Percentiles rank a stretch among this genome's conserved stretches.
Conservation (phyloP, 2,888 invertebrate species). For the Pycnomerus fuliginosus region DNA sequence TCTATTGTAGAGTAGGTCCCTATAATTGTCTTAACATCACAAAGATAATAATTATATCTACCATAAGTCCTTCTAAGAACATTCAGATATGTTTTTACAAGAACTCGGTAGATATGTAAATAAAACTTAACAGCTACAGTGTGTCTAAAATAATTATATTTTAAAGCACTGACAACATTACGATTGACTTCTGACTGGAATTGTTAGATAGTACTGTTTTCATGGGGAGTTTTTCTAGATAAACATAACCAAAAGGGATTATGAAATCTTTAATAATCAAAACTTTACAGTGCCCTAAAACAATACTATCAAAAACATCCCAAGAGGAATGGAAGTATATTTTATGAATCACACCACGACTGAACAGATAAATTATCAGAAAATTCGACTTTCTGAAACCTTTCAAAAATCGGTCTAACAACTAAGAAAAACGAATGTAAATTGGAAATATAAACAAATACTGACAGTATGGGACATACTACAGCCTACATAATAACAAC, state of each 20-base stretch:
- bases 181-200: too few relatives aligned
- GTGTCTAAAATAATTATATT: too few relatives aligned
- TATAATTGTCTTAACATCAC: slow-evolving; percentile 46
- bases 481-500: slow-evolving; percentile 27
- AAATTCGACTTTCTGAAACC: too few relatives aligned
- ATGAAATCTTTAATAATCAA: too few relatives aligned
- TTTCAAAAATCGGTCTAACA: slow-evolving; percentile 2
- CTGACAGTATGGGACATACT: slow-evolving; percentile 9
- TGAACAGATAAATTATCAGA: too few relatives aligned
- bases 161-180: too few relatives aligned
- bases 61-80: slow-evolving; percentile 26
- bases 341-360: slow-evolving; percentile 1
- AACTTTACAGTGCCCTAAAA: too few relatives aligned
- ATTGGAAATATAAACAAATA: slow-evolving; percentile 4
- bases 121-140: too few relatives aligned
- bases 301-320: too few relatives aligned
- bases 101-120: background rate
- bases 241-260: too few relatives aligned
- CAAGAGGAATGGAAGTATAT: slow-evolving; percentile 10
- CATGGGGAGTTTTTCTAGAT: too few relatives aligned
- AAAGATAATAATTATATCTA: slow-evolving; percentile 31
- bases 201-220: too few relatives aligned
- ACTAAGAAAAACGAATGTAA: background rate
- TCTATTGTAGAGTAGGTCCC: slow-evolving; percentile 44
- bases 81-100: slow-evolving; percentile 11